phyloP scores from a whole-genome alignment of 2,113 vertebrate species.

The Silurus glanis region DNA sequence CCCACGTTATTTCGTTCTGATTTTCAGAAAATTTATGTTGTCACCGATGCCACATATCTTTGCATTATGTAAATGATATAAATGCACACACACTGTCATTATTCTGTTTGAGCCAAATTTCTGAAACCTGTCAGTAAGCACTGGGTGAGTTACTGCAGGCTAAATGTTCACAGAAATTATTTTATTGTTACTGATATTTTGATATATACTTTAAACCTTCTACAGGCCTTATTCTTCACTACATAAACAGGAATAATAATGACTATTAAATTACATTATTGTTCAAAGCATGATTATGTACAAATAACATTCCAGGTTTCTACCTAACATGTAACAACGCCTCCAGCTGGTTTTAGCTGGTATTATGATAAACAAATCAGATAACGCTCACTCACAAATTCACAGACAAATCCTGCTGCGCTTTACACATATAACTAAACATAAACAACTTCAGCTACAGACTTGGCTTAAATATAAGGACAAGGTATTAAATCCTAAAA shows the following conservation, averaged over 20 bases:
- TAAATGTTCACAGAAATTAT: not conserved
- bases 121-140: not conserved
- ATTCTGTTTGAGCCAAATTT: not conserved
- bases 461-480: not conserved
- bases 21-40: not conserved
- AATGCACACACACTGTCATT: not conserved
- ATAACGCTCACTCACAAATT: not conserved
- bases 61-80: not conserved
- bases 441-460: not conserved
- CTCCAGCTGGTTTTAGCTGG: not conserved
- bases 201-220: not conserved
- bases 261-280: not conserved
- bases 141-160: not conserved
- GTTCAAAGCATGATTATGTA: not conserved
- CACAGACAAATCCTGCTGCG: not conserved
- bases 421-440: not conserved
- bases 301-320: not conserved
- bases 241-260: not conserved
- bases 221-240: not conserved
- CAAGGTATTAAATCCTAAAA: not conserved
- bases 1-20: not conserved
- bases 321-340: not conserved
- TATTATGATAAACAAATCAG: not conserved
- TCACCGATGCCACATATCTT: not conserved
- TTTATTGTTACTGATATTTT: not conserved